A percentile compares a stretch with the other conserved stretches of the same genome.
Conservation (phyloP, 2,888 invertebrate species). For the Drosophila bunnanda region DNA sequence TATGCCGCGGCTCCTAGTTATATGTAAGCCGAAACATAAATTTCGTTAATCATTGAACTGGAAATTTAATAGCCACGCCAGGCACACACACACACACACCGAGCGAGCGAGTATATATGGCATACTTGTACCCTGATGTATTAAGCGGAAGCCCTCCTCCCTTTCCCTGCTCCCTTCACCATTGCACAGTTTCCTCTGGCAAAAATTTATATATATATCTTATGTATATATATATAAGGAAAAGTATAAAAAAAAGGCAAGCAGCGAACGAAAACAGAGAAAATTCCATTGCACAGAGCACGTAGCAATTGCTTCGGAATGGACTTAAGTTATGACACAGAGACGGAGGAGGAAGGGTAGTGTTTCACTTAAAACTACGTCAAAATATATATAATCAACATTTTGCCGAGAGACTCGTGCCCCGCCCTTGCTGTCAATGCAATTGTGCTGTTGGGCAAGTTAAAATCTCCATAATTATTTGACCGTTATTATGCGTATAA, state of each 20-base stretch:
- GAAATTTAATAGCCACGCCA: constrained; percentile 76
- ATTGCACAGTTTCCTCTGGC: constrained; percentile 34
- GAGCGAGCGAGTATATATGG: background rate
- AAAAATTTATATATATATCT: constrained; percentile 13
- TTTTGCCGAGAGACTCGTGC: constrained; percentile 51
- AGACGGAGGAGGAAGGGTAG: background rate
- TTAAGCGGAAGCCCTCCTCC: constrained; percentile 49
- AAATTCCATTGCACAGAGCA: constrained; percentile 73
- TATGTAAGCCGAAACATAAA: constrained; percentile 76
- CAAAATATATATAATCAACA: constrained; percentile 68
- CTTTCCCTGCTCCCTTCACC: background rate
- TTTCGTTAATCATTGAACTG: constrained; percentile 79
- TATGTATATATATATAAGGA: background rate
- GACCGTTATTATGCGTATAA: constrained; percentile 66
- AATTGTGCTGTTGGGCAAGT: constrained; percentile 53
- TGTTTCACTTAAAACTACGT: constrained; percentile 65
- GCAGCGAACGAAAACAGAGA: constrained; percentile 12
- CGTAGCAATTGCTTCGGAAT: constrained; percentile 59
- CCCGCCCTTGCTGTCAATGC: constrained; percentile 42
- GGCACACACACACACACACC: constrained; percentile 42
- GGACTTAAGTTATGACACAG: constrained; percentile 35
- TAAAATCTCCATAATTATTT: constrained; percentile 76
- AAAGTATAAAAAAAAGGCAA: background rate
- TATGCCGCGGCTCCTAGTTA: constrained; percentile 22
- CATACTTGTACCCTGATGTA: constrained; percentile 26